A percentile compares a stretch with the other conserved stretches of the same genome.
Conservation (phyloP, 2,888 invertebrate species). For the Zeuzera pyrina region DNA sequence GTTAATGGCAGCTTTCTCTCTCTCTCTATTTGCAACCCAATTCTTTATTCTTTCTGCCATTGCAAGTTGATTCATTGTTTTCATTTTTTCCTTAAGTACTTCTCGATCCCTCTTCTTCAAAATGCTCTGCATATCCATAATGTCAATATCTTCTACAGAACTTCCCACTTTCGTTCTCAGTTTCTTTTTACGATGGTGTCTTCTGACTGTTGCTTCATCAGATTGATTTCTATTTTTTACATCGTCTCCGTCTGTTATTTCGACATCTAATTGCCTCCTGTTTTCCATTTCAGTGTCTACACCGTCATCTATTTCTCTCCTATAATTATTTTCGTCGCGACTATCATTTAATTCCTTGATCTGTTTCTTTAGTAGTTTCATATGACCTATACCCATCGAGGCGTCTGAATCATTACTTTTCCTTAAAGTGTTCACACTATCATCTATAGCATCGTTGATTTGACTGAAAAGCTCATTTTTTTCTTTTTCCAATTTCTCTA, state of each 20-base stretch:
- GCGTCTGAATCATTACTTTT: conserved; percentile 30
- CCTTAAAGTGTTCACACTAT: conserved; percentile 24
- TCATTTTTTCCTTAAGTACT: conserved; percentile 8
- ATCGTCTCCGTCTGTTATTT: no score
- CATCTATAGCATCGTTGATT: conserved; percentile 35
- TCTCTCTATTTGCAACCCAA: conserved; percentile 26
- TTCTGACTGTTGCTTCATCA: no score
- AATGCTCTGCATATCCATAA: background rate
- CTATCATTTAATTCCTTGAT: conserved; percentile 24
- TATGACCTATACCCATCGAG: conserved; percentile 21
- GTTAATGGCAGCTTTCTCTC: conserved; percentile 22
- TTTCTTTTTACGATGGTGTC: no score
- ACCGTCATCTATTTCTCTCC: no score
- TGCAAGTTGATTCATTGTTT: background rate
- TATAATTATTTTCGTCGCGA: no score
- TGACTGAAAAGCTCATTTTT: conserved; percentile 25
- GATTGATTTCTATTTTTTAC: no score
- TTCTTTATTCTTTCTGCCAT: conserved; percentile 22
- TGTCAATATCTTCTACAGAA: conserved; percentile 3
- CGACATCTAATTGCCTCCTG: no score
- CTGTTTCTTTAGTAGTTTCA: conserved; percentile 29
- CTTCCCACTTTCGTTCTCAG: conserved; percentile 2
- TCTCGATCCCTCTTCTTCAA: background rate
- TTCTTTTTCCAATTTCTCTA: conserved; percentile 25
- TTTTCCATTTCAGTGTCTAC: no score